phyloP scores from a whole-genome alignment of 2,113 vertebrate species.

The Sporophila hypoxantha region DNA sequence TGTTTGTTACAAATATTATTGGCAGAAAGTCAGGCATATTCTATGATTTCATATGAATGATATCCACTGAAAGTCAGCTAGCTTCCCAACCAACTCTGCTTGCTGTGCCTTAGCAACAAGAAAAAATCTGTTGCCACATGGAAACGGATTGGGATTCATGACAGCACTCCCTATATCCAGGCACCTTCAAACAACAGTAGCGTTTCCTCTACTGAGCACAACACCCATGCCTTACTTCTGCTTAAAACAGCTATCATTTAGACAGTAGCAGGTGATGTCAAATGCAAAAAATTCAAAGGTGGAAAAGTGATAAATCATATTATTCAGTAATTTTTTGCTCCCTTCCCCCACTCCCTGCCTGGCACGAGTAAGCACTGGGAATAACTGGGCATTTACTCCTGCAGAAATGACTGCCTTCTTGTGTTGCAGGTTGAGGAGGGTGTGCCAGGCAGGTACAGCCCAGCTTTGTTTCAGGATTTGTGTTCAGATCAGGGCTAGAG shows the following conservation, averaged over 20 bases:
- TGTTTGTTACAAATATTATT: background rate
- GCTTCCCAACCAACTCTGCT: conserved; percentile 40
- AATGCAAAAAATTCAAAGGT: background rate
- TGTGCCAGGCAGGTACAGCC: background rate
- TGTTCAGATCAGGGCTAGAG: background rate
- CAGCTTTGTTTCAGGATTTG: background rate
- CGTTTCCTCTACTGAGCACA: background rate
- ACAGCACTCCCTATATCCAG: background rate
- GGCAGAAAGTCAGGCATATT: conserved; percentile 41
- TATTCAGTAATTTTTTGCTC: background rate
- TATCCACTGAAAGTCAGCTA: conserved; percentile 32
- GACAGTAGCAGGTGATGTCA: background rate
- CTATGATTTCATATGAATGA: background rate
- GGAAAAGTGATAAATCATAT: background rate
- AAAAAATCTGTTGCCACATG: conserved; percentile 52
- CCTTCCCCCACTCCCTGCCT: background rate
- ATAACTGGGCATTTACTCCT: background rate
- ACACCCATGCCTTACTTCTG: background rate
- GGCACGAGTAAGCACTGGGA: background rate
- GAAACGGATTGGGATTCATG: conserved; percentile 47
- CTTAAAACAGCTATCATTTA: background rate
- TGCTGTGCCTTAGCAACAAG: conserved; percentile 50
- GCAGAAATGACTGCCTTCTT: background rate
- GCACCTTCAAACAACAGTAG: background rate
- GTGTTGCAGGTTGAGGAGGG: background rate